Evolutionary conservation across 1,140 invertebrate species (phyloP).

Genomic region (Acyrthosiphon pisum): DNA sequence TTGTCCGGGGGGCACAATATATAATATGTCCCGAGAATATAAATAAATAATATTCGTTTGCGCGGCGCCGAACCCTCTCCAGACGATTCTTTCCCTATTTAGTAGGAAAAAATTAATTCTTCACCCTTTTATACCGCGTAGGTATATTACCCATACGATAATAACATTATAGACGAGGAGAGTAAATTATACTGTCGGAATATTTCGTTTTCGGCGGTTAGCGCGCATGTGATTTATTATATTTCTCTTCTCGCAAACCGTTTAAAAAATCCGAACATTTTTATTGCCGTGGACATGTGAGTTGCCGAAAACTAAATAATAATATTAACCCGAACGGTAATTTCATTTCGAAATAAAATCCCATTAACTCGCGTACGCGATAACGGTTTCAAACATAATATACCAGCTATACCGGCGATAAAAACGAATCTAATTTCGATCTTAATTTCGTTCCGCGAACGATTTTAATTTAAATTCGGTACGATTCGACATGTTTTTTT

Average conservation of each 20-base stretch:
- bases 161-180: too few relatives aligned
- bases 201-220: not conserved
- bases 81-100: slow-evolving; percentile 5
- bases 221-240: not conserved
- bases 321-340: not conserved
- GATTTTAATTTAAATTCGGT: slow-evolving; percentile 14
- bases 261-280: not conserved
- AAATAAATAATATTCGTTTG: slow-evolving; percentile 14
- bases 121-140: not conserved
- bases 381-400: not conserved
- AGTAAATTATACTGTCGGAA: not conserved
- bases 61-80: not conserved
- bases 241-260: not conserved
- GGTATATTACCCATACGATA: not conserved
- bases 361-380: not conserved
- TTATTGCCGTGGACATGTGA: not conserved
- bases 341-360: not conserved
- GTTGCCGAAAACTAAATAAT: slow-evolving; percentile 10
- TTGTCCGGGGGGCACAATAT: not conserved
- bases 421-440: not conserved
- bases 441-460: not conserved
- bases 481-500: not conserved
- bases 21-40: not conserved
- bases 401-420: not conserved
- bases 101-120: not conserved